Conservation (phyloP, 2,113 vertebrate species). For the Circaetus gallicus region DNA sequence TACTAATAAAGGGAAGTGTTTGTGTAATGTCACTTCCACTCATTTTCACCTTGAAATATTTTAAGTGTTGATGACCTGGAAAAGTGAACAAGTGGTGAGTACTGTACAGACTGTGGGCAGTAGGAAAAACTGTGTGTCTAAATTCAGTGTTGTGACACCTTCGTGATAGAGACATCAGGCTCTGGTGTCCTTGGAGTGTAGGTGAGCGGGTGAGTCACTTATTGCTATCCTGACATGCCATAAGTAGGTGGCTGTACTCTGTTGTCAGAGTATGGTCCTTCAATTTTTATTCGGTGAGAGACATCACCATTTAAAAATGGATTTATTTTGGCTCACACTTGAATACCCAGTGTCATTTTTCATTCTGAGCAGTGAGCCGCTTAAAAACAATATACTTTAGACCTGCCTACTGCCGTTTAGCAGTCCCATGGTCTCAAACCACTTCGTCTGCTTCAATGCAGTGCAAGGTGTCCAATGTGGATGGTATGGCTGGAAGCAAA, state of each 20-base stretch:
- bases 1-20: constrained; percentile 12
- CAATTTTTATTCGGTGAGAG: constrained; percentile 34
- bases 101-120: constrained; percentile 20
- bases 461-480: background rate
- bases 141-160: constrained; percentile 38
- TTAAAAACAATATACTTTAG: background rate
- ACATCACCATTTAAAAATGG: constrained; percentile 7
- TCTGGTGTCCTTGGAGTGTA: constrained; percentile 6
- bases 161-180: background rate
- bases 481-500: background rate
- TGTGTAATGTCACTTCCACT: background rate
- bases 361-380: background rate
- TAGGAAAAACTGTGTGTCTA: constrained; percentile 42
- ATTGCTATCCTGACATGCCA: constrained; percentile 3
- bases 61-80: constrained; percentile 39
- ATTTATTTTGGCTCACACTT: constrained; percentile 20
- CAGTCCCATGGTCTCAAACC: background rate
- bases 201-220: constrained; percentile 46
- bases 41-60: constrained; percentile 47
- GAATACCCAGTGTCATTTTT: constrained; percentile 15
- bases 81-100: background rate
- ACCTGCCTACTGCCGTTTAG: background rate
- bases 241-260: constrained; percentile 36
- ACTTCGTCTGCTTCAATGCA: background rate
- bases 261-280: background rate